Evolutionary conservation across 2,113 vertebrate species (phyloP), one percentile per base, ranked within the genome.

Genomic region (Cichladusa arquata): DNA sequence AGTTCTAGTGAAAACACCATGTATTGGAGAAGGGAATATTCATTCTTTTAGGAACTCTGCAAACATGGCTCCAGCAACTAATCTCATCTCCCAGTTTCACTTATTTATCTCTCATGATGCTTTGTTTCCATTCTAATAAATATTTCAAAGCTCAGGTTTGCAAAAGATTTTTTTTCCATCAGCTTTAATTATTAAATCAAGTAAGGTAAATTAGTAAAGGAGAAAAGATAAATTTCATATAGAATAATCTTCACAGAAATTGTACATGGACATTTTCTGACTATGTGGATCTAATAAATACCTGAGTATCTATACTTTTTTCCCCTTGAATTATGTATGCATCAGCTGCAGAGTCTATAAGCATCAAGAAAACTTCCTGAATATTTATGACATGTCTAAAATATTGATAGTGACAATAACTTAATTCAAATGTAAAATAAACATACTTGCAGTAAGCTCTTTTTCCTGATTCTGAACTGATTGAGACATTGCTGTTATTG

Each of bases 311-410:
- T 71, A 53, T 45, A 67, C 45, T 53, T 78, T 20, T 79, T 89
- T 33, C 10, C 26, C 25, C 18, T 71, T 95, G 66, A 95, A 96
- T 96, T 67, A 81, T 81, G 44, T 40, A 85, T 88, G 36, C 48
- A 95, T 91, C 38, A 91, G 7, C 61, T 95, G 48, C 29, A 47
- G 36, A 24, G 31, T 83, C 19, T 93, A 70, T 88, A 92, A 40
- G 45, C 23, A 72, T 65, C 73, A 87, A 94, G 61, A 83, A 94
- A 97, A 90, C 40, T 82, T 96, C 19, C 34, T 97, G 81, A 97
- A 95, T 97, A 96, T 92, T 95, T 86, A 92, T 88, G 29, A 45
- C 5, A 14, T 15, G 3, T 57, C 34, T 95, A 62, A 97, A 96
- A 93, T 92, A 92, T 93, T 96, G 53, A 96, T 90, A 92, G 9